Evolutionary conservation across 2,113 vertebrate genomes (phyloP), one percentile per base, ranked within the genome.

Genomic region (Chinchilla lanigera): DNA sequence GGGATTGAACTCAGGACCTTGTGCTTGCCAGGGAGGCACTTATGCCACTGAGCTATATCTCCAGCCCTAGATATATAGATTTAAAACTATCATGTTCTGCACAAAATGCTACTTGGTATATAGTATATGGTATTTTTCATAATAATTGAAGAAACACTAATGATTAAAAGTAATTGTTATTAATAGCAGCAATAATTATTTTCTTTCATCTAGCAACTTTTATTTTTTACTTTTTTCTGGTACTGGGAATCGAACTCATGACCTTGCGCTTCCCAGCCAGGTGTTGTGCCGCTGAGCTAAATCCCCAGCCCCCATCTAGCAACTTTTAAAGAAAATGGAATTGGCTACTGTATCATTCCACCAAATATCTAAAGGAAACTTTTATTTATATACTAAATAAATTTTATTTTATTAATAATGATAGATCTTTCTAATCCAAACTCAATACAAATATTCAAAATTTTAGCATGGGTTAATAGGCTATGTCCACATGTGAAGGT

Each of bases 321-420:
- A 89, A 92, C 5, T 85, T 91, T 89, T 54, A 73, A 88, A 44
- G 47, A 88, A 94, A 94, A 81, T 61, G 20, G 28, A 93, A 38
- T 22, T 94, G 41, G 63, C 47, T 89, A n/a, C 8, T 77, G 0
- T 84, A 73, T 75, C 1, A 95, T 38, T 35, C 1, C 35, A 75
- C 12, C 75, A n/a, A 89, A 33, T 50, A 89, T 44, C 71, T 86
- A 80, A 67, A 20, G 4, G 11, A 82, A 65, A 95, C 12, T 6
- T 38, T 85, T 80, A 63, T 69, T 94, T 61, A 84, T 54, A 86
- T 54, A 92, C 20, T n/a, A 60, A 35, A 56, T 82, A 91, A 44
- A 73, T 44, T 58, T 84, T 47, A 71, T 91, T 86, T 90, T 63
- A 92, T 90, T 69, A 92, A 86, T 80, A 93, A 67, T 35, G 11